phyloP scores from a whole-genome alignment of 2,797 vertebrate species.

The Lophius americanus region DNA sequence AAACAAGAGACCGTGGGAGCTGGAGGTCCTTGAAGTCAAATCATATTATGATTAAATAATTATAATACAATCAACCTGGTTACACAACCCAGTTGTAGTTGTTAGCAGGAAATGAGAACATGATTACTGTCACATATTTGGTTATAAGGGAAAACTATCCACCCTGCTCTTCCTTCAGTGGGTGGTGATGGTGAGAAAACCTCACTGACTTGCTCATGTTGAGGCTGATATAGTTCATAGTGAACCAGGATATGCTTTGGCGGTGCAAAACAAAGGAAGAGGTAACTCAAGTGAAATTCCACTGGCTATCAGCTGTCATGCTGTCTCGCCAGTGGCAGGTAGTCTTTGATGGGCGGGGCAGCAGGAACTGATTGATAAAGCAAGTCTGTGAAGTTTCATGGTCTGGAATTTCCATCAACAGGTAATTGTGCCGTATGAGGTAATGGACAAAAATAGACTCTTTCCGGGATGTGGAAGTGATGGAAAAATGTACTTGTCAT shows the following conservation, averaged over 20 bases:
- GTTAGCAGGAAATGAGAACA: too few relatives aligned
- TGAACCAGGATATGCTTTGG: slow-evolving; percentile 13
- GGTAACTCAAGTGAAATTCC: not conserved
- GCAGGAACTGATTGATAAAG: slow-evolving; percentile 6
- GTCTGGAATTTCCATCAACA: slow-evolving; percentile 7
- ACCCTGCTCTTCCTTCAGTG: slow-evolving; percentile 9
- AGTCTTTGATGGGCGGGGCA: slow-evolving; percentile 12
- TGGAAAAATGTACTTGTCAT: slow-evolving; percentile 20
- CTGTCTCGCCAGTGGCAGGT: not conserved
- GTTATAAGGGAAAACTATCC: too few relatives aligned
- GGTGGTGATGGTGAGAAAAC: not conserved
- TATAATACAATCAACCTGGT: too few relatives aligned
- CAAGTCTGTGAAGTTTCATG: slow-evolving; percentile 4
- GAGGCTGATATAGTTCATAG: slow-evolving; percentile 21
- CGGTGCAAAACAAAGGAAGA: slow-evolving; percentile 1
- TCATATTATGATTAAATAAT: too few relatives aligned
- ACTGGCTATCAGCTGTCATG: slow-evolving; percentile 11
- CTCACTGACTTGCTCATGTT: not conserved
- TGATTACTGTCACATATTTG: too few relatives aligned
- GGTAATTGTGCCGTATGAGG: slow-evolving; percentile 4
- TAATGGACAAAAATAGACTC: slow-evolving; percentile 12
- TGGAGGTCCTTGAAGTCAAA: too few relatives aligned
- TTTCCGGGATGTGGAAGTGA: slow-evolving; percentile 35
- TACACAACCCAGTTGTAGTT: too few relatives aligned
- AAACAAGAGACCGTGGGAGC: too few relatives aligned